These are phyloP conservation scores for Anadara kagoshimensis DNA, from an alignment of 1,140 invertebrate genomes.

Conservation along the genomic window DNA sequence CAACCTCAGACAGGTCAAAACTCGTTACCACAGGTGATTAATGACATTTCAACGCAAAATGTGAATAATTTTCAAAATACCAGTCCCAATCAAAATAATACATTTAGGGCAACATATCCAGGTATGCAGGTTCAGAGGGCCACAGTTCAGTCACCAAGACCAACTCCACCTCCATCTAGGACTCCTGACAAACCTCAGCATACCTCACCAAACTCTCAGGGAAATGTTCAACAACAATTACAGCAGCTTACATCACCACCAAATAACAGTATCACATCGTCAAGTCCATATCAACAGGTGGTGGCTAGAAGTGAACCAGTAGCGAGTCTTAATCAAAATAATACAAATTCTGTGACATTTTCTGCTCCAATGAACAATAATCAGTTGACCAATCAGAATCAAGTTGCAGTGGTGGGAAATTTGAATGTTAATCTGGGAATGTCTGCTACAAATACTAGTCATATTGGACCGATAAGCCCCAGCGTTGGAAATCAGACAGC, in stretches of 20 bases:
- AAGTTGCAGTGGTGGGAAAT: neutral
- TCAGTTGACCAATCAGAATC: neutral
- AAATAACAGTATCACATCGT: neutral
- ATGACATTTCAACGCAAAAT: slow-evolving; percentile 22
- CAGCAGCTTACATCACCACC: slow-evolving; percentile 14
- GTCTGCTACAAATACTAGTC: slow-evolving; percentile 24
- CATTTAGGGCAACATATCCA: slow-evolving; percentile 56
- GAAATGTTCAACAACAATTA: neutral
- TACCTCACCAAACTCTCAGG: slow-evolving; percentile 68
- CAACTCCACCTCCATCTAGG: slow-evolving; percentile 67
- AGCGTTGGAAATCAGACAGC: slow-evolving; percentile 22
- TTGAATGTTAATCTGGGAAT: slow-evolving; percentile 2
- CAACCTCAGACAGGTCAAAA: slow-evolving; percentile 70
- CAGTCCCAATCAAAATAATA: slow-evolving; percentile 45
- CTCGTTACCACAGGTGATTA: slow-evolving; percentile 9
- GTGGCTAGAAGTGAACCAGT: neutral
- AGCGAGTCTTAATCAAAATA: neutral
- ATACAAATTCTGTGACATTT: slow-evolving; percentile 1
- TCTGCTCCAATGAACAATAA: neutral
- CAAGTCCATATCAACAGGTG: slow-evolving; percentile 10
- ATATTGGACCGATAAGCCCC: slow-evolving; percentile 28
- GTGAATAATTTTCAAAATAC: slow-evolving; percentile 42
- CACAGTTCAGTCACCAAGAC: slow-evolving; percentile 69
- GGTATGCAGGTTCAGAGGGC: slow-evolving; percentile 53
- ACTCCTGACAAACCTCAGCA: slow-evolving; percentile 53